Conservation (phyloP, 2,888 invertebrate genomes). For the Nyleta sp. region DNA sequence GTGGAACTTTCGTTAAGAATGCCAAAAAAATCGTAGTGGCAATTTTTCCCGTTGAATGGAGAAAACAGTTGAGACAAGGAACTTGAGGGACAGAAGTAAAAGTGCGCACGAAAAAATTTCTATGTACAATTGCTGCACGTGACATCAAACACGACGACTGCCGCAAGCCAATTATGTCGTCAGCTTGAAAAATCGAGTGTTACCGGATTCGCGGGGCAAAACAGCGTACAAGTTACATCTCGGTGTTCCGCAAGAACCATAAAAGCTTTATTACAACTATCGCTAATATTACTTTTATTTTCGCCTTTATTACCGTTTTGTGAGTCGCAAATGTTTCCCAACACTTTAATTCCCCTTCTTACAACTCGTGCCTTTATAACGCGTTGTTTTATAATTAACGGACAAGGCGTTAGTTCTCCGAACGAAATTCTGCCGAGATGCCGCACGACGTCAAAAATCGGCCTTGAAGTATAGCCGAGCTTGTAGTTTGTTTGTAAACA, state of each 20-base stretch:
- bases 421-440: not conserved
- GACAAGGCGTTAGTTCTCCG: slow-evolving; percentile 13
- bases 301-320: slow-evolving; percentile 65
- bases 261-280: slow-evolving; percentile 73
- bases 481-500: not conserved
- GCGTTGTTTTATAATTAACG: slow-evolving; percentile 41
- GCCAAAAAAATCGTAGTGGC: too few relatives aligned
- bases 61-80: slow-evolving; percentile 1
- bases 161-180: not conserved
- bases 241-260: slow-evolving; percentile 61
- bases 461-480: too few relatives aligned
- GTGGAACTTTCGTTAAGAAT: too few relatives aligned
- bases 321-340: slow-evolving; percentile 32
- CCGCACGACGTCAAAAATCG: not conserved
- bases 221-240: slow-evolving; percentile 32
- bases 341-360: slow-evolving; percentile 42
- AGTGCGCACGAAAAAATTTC: slow-evolving; percentile 1
- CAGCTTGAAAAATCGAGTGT: slow-evolving; percentile 9
- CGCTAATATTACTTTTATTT: slow-evolving; percentile 71
- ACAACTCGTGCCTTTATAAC: slow-evolving; percentile 24
- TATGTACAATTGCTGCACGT: slow-evolving; percentile 14
- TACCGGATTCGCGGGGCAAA: slow-evolving; percentile 12
- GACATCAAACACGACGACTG: slow-evolving; percentile 13
- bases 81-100: slow-evolving; percentile 1
- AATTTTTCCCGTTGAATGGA: too few relatives aligned